phyloP scores from a whole-genome alignment of 2,113 vertebrate species.

The Haliaeetus leucogaster region DNA sequence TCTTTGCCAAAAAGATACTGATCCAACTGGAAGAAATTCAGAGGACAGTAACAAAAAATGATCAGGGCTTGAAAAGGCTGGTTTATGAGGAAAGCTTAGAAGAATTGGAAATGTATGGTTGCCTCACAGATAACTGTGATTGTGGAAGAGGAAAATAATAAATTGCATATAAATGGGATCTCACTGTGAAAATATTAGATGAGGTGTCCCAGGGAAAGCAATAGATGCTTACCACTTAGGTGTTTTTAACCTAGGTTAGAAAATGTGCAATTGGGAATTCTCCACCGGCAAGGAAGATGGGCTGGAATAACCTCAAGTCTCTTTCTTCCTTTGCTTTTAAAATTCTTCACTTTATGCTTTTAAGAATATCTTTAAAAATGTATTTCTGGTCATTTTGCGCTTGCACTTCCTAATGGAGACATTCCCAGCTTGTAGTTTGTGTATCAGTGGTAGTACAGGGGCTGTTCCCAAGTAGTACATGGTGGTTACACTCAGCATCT shows the following conservation, averaged over 20 bases:
- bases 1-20: not conserved
- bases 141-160: not conserved
- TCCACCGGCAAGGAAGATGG: not conserved
- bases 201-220: not conserved
- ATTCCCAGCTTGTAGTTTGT: not conserved
- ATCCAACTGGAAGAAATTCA: not conserved
- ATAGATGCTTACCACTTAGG: not conserved
- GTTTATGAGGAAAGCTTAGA: not conserved
- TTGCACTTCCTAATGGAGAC: not conserved
- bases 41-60: not conserved
- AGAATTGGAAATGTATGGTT: not conserved
- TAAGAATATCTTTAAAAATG: not conserved
- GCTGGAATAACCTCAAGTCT: not conserved
- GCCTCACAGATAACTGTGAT: not conserved
- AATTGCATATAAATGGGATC: not conserved
- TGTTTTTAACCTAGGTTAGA: not conserved
- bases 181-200: not conserved
- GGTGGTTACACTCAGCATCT: rapidly evolving
- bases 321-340: not conserved
- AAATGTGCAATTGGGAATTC: not conserved
- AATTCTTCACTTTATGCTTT: not conserved
- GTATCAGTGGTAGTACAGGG: not conserved
- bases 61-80: not conserved
- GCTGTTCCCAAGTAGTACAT: not conserved
- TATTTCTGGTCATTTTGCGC: not conserved